A percentile compares a stretch with the other conserved stretches of the same genome.
Evolutionary conservation across 2,113 vertebrate genomes (phyloP).

Genomic region (Helogale parvula): DNA sequence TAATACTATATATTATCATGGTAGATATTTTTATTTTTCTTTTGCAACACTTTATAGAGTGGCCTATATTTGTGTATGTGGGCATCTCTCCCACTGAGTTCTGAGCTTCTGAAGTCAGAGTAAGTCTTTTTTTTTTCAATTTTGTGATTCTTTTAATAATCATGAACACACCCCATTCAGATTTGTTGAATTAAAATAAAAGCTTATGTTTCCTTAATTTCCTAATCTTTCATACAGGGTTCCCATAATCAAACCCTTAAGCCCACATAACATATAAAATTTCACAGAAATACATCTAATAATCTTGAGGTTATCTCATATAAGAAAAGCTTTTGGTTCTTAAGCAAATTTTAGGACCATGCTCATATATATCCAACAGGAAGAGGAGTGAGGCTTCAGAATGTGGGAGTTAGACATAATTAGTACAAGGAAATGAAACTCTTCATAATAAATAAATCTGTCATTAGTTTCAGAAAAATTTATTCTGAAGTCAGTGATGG

Average conservation of each 20-base stretch:
- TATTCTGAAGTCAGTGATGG: not conserved
- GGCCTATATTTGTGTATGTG: not conserved
- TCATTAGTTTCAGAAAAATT: not conserved
- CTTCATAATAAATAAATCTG: not conserved
- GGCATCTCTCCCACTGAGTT: not conserved
- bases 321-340: not conserved
- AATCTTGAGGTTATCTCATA: not conserved
- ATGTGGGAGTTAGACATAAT: not conserved
- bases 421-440: not conserved
- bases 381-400: not conserved
- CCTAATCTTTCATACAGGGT: not conserved
- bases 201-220: not conserved
- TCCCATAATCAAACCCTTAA: not conserved
- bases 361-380: not conserved
- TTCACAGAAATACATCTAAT: not conserved
- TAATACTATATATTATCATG: not conserved
- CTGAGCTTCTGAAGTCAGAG: not conserved
- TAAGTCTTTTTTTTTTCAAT: not conserved
- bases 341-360: not conserved
- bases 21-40: not conserved
- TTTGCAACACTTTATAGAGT: not conserved
- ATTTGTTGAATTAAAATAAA: conserved; percentile 17
- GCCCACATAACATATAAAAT: not conserved
- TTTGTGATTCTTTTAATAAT: not conserved
- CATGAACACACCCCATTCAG: not conserved